Base-by-base conservation (phyloP, 2,888 invertebrate species). In the Drosophila paramelanica region DNA sequence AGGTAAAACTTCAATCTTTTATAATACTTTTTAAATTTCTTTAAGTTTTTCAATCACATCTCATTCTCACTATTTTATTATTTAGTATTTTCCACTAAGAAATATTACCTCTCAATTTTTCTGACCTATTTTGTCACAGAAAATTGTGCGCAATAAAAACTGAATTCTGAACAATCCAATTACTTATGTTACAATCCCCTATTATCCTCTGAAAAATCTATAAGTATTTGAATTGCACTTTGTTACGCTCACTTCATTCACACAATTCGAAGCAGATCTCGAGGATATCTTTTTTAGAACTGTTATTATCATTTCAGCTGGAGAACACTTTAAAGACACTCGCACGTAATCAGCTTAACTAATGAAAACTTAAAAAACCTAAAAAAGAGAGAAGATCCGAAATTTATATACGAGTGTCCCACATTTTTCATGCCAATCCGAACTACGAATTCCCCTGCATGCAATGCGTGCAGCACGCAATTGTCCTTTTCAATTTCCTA, bases 271-370 rank as follows among this genome's bases (percentile, higher is more conserved):
- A 14, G 14, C 10, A 39, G 38, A 27, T 52, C 45, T 27, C 14
- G 43, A 49, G 38, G 14, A 8, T 4, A 36, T 10, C 10, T 11
- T 27, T 20, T 31, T 14, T 17, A 10, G 46, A 31, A 5, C 42
- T 55, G 17, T 55, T 58, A 71, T 62, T 68, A 73, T 67, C 46
- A 58, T 75, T 87, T 70, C 81, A 81, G 72, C 67, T 83, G 87
- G 33, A 64, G 47, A 25, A 38, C 49, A 59, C 55, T 65, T 66
- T 52, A 31, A 50, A 20, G 43, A 49, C n/a, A 25, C n/a, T 13
- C 50, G 23, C 20, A 33, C 20, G 39, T 81, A 83, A 88, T 82
- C 86, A 85, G 83, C 83, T 83, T 83, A 88, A 49, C 77, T 64
- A 71, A 70, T 62, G 59, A 67, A 68, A 73, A 72, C 56, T 39